phyloP scores from a whole-genome alignment of 2,888 invertebrate genomes.

The Salticus scenicus region DNA sequence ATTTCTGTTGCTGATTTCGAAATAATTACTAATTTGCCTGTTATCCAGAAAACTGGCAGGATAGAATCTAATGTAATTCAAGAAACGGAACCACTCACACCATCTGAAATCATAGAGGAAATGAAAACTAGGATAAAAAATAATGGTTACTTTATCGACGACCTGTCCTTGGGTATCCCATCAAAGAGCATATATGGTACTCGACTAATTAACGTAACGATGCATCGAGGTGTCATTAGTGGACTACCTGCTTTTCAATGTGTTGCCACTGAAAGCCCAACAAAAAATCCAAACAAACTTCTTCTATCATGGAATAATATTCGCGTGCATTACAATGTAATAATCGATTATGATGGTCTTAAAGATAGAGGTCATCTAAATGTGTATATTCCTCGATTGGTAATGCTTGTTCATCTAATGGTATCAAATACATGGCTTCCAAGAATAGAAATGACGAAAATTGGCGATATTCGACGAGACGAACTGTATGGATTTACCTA shows the following conservation, averaged over 20 bases:
- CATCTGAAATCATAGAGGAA: not conserved
- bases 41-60: too few species aligned
- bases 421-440: not conserved
- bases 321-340: not conserved
- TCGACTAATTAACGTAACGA: not conserved
- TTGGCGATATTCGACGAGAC: not conserved
- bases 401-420: conserved; percentile 23
- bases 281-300: not conserved
- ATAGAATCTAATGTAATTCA: too few species aligned
- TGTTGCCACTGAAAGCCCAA: not conserved
- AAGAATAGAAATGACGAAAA: conserved; percentile 26
- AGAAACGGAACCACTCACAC: not conserved
- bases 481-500: too few species aligned
- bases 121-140: not conserved
- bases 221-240: conserved; percentile 8
- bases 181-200: not conserved
- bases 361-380: conserved; percentile 1
- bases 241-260: conserved; percentile 19
- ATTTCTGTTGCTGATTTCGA: too few species aligned
- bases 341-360: conserved; percentile 3
- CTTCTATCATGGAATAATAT: conserved; percentile 24
- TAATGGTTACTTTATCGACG: not conserved
- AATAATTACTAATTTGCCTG: too few species aligned
- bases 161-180: conserved; percentile 19
- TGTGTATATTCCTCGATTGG: not conserved